Base-by-base conservation (phyloP, 2,113 vertebrate genomes). In the Tautogolabrus adspersus region DNA sequence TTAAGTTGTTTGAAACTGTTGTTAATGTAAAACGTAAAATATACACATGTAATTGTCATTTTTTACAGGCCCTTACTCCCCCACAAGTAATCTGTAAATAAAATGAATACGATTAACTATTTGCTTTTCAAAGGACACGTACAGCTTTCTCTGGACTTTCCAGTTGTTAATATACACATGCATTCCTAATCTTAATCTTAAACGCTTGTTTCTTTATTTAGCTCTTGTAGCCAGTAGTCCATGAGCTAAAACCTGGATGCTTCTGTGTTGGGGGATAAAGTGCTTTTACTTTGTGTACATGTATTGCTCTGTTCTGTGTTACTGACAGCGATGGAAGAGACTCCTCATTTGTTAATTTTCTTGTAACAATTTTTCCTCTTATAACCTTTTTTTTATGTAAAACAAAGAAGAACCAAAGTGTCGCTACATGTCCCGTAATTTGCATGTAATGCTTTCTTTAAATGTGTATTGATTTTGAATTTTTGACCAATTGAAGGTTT, bases 71-170 rank as follows among this genome's bases (percentile, higher is more conserved):
- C 93, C 92, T 92, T 92, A 89, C 85, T 87, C 96, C 96, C 84
- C 96, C 96, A 91, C 92, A 94, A 96, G 96, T 99, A 99, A 99
- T 97, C 95, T 96, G 97, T 96, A 96, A 96, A 96, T 95, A 95
- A 96, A 96, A 96, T 96, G 96, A 95, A 94, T 52, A n/a, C 96
- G 95, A 96, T 95, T 98, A 98, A 98, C 96, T 96, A 93, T 95
- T 98, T 96, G 96, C 96, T 98, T 97, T 98, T 97, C 95, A 97
- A 98, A 97, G 97, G 97, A 96, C 96, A 97, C 94, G 96, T 96
- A 96, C 97, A 96, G 96, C 97, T 95, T 98, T 97, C 97, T 98
- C 96, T 97, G 97, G 97, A 98, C 94, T 97, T 97, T 97, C 97
- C 96, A 98, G 96, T 94, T 89, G 84, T 87, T 91, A 96, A 96